Conservation (phyloP, 2,888 invertebrate genomes). For the Apodemia zela region DNA sequence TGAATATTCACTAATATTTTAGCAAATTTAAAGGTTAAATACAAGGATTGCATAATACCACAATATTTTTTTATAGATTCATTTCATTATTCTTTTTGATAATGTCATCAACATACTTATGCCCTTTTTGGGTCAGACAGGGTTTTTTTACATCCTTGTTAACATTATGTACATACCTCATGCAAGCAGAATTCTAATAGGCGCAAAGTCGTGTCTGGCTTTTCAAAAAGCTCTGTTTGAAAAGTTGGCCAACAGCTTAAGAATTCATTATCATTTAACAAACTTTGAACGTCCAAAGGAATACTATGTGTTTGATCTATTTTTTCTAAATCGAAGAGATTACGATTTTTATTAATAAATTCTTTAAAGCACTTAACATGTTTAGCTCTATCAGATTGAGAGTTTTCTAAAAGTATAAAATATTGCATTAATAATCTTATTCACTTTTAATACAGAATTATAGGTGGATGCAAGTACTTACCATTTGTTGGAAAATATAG, state of each 20-base stretch:
- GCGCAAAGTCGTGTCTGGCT: constrained; percentile 84
- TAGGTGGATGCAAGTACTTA: constrained; percentile 36
- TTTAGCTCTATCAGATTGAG: constrained; percentile 31
- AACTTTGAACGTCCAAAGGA: constrained; percentile 77
- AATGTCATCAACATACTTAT: too few relatives aligned
- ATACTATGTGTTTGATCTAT: constrained; percentile 81
- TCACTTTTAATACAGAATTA: neutral
- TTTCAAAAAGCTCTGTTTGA: constrained; percentile 82
- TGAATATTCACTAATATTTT: too few relatives aligned
- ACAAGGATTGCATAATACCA: too few relatives aligned
- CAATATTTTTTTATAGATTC: too few relatives aligned
- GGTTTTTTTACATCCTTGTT: too few relatives aligned
- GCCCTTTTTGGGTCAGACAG: too few relatives aligned
- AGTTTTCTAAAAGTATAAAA: constrained; percentile 44
- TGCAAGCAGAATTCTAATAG: constrained; percentile 90
- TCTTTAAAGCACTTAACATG: constrained; percentile 37
- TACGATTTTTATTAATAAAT: constrained; percentile 57
- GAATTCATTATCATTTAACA: constrained; percentile 81
- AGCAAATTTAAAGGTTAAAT: too few relatives aligned
- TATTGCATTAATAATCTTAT: neutral
- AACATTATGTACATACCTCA: constrained; percentile 71
- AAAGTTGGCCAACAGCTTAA: constrained; percentile 82
- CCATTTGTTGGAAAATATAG: constrained; percentile 88
- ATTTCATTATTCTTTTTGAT: too few relatives aligned
- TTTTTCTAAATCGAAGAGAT: constrained; percentile 75